These are phyloP conservation scores for Emydura subglobosa DNA, from an alignment of 2,113 vertebrate species.

Conservation along the genomic window DNA sequence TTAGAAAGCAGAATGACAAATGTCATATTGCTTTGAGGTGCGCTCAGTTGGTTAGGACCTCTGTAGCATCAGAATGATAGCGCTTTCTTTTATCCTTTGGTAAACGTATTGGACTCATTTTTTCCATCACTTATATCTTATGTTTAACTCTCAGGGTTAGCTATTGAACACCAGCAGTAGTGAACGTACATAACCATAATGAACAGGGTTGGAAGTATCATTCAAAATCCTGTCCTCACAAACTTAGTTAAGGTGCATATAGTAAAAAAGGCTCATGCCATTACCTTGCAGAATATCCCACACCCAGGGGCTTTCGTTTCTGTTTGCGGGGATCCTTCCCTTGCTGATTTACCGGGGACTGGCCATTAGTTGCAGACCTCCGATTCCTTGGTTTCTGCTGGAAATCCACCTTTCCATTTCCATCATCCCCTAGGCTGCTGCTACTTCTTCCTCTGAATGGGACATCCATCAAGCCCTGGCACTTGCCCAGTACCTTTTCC, in stretches of 20 bases:
- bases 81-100: not conserved
- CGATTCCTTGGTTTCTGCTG: constrained; percentile 75
- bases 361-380: constrained; percentile 72
- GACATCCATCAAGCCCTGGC: constrained; percentile 89
- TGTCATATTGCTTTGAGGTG: not conserved
- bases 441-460: constrained; percentile 85
- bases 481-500: constrained; percentile 80
- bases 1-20: not conserved
- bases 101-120: not conserved
- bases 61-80: not conserved
- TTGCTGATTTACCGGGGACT: constrained; percentile 82
- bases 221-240: not conserved
- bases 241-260: not conserved
- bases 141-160: not conserved
- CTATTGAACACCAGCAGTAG: not conserved
- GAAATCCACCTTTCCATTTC: constrained; percentile 69
- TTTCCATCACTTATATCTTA: not conserved
- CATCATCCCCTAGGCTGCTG: constrained; percentile 75
- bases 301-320: constrained; percentile 90
- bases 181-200: not conserved
- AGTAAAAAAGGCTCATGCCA: not conserved
- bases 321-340: constrained; percentile 90
- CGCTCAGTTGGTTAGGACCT: not conserved
- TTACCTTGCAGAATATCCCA: constrained; percentile 94
- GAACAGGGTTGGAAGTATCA: not conserved